Evolutionary conservation across 2,113 vertebrate genomes (phyloP), one percentile per base, ranked within the genome.

Genomic region (Phyllostomus hastatus): DNA sequence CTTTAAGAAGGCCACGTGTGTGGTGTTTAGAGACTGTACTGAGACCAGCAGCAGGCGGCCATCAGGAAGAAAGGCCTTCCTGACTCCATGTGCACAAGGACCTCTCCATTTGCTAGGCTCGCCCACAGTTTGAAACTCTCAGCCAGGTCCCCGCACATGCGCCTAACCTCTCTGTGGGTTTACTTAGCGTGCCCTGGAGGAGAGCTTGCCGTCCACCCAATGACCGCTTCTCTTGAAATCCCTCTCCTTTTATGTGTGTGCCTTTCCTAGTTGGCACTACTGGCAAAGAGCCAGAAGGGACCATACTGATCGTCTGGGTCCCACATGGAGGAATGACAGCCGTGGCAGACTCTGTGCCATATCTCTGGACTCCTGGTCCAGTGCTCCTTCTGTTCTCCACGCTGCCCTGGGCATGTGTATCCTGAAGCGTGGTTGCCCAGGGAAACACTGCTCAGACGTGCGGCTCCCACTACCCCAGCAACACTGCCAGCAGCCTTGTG

Each of bases 61-160:
- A 12, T 16, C 15, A 46, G 75, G n/a, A 26, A 50, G 33, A 57
- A 4, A 12, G n/a, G 73, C 2, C 33, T 67, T 15, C 28, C 67
- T 0, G 8, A 16, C 64, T 52, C 24, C 0, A 0, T 2, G 59
- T 1, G 0, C 48, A 14, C 1, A 1, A 22, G 24, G 31, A n/a
- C 11, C 50, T 54, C 66, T 78, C 69, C 20, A 31, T 48, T 59
- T 0, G 0, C n/a, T 28, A 16, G 61, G 11, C 15, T 70, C 7
- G 38, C 67, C 22, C 10, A 7, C 31, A 1, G 76, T 20, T 46
- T 41, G 33, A 26, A 46, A n/a, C n/a, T n/a, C 85, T n/a, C 57
- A 33, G 52, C 24, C 26, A 48, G 38, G 59, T 19, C 57, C 54
- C 9, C 28, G 54, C 11, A 5, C 2, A 0, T 4, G 57, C 64